Evolutionary conservation across 2,888 invertebrate species (phyloP).

Genomic region (Heliconius charithonia): DNA sequence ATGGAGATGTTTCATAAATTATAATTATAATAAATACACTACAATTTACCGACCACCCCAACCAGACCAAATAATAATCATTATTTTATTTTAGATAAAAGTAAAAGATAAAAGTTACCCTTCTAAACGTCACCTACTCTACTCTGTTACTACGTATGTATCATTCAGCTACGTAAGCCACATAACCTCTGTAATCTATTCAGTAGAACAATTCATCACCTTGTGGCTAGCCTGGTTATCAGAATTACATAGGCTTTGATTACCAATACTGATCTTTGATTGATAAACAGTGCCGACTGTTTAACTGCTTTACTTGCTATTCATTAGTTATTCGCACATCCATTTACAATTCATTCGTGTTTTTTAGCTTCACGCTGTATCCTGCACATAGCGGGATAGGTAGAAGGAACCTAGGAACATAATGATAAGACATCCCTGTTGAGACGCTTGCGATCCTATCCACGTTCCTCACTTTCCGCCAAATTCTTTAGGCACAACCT

Average conservation of each 20-base stretch:
- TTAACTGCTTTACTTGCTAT: background rate
- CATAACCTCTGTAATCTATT: background rate
- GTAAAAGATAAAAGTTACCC: background rate
- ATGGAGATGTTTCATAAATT: background rate
- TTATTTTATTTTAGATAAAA: background rate
- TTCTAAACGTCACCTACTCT: background rate
- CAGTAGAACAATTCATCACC: background rate
- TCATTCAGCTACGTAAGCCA: background rate
- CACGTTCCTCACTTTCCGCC: too few species aligned
- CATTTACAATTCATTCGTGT: background rate
- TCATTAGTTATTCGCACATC: background rate
- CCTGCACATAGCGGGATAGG: too few species aligned
- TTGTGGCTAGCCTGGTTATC: background rate
- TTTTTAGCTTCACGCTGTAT: too few species aligned
- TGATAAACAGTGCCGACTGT: background rate
- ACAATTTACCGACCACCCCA: too few species aligned
- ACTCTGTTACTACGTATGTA: background rate
- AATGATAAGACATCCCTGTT: too few species aligned
- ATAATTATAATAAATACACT: too few species aligned
- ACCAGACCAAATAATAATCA: too few species aligned
- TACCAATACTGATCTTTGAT: constrained; percentile 1
- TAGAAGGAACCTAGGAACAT: too few species aligned
- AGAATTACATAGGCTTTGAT: background rate
- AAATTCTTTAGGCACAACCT: too few species aligned
- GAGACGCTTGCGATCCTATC: too few species aligned